Evolutionary conservation across 1,140 invertebrate species (phyloP).

Genomic region (Nasonia vitripennis): DNA sequence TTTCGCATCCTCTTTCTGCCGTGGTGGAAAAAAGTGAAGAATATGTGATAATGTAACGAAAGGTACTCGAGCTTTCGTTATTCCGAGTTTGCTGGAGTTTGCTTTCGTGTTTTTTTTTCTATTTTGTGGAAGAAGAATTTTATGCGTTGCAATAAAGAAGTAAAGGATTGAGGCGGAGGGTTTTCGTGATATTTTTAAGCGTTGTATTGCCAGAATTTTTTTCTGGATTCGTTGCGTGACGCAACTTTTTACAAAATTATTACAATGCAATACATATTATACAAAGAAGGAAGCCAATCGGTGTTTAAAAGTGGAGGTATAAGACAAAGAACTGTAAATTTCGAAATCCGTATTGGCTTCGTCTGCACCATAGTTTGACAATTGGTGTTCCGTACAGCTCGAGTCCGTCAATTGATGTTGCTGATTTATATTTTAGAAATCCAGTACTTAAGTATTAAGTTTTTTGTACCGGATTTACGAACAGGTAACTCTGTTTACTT

Average conservation of each 20-base stretch:
- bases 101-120: too few relatives aligned
- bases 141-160: not conserved
- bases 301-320: too few relatives aligned
- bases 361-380: too few relatives aligned
- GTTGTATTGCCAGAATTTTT: not conserved
- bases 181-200: not conserved
- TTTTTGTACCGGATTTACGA: too few relatives aligned
- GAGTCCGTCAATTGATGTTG: too few relatives aligned
- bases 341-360: too few relatives aligned
- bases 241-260: not conserved
- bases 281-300: too few relatives aligned
- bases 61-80: not conserved
- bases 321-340: too few relatives aligned
- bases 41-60: conserved; percentile 33
- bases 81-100: not conserved
- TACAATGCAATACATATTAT: not conserved
- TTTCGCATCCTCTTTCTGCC: conserved; percentile 8
- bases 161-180: not conserved
- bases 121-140: not conserved
- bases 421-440: too few relatives aligned
- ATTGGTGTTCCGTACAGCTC: too few relatives aligned
- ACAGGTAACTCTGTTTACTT: too few relatives aligned
- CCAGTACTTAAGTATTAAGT: too few relatives aligned
- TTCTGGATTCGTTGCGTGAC: not conserved
- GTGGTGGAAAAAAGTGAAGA: not conserved